Conservation (phyloP, 2,113 vertebrate species). For the Amblyornis subalaris region DNA sequence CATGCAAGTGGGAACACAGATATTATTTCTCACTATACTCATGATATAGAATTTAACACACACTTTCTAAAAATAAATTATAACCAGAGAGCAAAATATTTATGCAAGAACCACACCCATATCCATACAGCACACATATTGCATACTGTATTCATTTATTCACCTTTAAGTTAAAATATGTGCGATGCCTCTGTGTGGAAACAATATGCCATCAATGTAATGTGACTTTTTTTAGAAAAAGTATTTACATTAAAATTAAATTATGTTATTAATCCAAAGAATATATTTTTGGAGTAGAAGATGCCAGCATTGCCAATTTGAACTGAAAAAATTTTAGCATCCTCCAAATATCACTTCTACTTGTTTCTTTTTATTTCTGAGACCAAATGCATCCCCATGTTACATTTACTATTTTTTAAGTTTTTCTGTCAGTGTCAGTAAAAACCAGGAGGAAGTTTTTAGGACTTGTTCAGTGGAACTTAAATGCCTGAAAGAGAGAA, state of each 20-base stretch:
- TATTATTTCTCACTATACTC: neutral
- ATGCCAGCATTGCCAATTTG: neutral
- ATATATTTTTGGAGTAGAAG: neutral
- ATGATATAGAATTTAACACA: neutral
- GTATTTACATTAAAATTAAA: neutral
- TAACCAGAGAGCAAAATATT: neutral
- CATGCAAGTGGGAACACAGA: neutral
- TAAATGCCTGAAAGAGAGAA: neutral
- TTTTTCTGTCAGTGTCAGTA: neutral
- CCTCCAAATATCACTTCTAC: neutral
- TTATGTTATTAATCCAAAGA: neutral
- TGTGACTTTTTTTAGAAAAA: neutral
- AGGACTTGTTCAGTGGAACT: neutral
- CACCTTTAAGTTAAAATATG: neutral
- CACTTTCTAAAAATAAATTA: neutral
- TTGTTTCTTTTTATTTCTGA: neutral
- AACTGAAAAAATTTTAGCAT: neutral
- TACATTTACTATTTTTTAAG: neutral
- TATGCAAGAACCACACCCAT: neutral
- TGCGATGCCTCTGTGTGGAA: neutral
- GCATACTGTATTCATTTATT: neutral
- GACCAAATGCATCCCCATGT: neutral
- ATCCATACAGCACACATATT: neutral
- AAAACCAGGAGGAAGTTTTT: neutral
- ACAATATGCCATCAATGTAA: neutral